These are phyloP conservation scores for Lampris incognitus DNA, from an alignment of 2,113 vertebrate genomes.

Conservation along the genomic window DNA sequence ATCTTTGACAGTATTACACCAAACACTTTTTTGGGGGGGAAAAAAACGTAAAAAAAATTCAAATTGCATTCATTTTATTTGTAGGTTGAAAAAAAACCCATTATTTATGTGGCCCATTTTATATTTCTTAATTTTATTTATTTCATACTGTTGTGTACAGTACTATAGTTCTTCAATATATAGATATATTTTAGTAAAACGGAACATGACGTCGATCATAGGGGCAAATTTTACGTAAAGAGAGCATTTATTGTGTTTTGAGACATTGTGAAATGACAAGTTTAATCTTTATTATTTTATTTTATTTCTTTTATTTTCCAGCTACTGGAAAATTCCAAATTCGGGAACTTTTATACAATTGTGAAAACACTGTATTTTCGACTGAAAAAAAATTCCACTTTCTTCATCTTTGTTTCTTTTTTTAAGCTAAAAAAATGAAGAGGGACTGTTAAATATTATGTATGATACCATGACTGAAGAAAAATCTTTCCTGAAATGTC, in stretches of 20 bases:
- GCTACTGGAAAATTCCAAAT: constrained; percentile 99
- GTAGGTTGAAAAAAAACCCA: constrained; percentile 94
- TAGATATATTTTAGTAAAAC: constrained; percentile 99
- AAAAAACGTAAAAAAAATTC: constrained; percentile 86
- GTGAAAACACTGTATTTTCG: constrained; percentile 99
- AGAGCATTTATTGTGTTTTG: constrained; percentile 99
- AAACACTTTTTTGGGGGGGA: constrained; percentile 89
- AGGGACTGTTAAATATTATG: constrained; percentile 99
- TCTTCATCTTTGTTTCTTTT: constrained; percentile 95
- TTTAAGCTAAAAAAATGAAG: constrained; percentile 95
- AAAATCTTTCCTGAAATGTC: constrained; percentile 99
- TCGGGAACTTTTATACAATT: constrained; percentile 99
- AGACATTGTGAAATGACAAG: constrained; percentile 99
- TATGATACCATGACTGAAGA: constrained; percentile 98
- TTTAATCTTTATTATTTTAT: constrained; percentile 98
- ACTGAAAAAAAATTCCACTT: constrained; percentile 99
- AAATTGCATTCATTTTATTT: constrained; percentile 99
- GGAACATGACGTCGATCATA: constrained; percentile 99
- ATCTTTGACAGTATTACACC: constrained; percentile 99
- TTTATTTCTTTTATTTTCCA: constrained; percentile 98
- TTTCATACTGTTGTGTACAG: constrained; percentile 99
- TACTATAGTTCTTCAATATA: constrained; percentile 99
- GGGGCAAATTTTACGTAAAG: constrained; percentile 99
- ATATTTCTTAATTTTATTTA: constrained; percentile 99
- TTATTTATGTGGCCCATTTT: constrained; percentile 99